These are phyloP conservation scores for Nannospalax galili DNA, from an alignment of 2,113 vertebrate species.

Conservation along the genomic window DNA sequence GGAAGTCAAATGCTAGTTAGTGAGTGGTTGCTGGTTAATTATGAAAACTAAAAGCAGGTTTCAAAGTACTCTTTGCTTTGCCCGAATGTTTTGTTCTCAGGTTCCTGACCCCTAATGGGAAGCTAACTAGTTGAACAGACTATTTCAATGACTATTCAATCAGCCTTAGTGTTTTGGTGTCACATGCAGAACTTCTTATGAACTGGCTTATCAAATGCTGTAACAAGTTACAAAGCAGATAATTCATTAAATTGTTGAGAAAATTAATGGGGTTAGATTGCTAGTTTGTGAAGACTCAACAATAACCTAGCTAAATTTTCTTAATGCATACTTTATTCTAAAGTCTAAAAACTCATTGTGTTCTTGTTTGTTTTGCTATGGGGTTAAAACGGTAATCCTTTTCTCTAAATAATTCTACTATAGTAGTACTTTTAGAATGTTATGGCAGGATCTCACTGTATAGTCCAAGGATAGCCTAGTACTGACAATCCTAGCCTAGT, in stretches of 20 bases:
- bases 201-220: background rate
- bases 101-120: background rate
- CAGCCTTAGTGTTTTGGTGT: background rate
- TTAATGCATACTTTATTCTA: background rate
- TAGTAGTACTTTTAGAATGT: background rate
- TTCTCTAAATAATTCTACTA: background rate
- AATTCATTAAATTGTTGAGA: slow-evolving; percentile 22
- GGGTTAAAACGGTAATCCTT: background rate
- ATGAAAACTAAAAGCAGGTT: slow-evolving; percentile 32
- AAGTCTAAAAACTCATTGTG: slow-evolving; percentile 13
- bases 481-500: no score
- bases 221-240: background rate
- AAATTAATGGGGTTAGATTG: background rate
- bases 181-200: background rate
- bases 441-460: background rate
- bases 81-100: slow-evolving; percentile 8
- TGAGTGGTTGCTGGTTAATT: background rate
- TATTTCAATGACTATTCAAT: background rate
- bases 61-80: slow-evolving; percentile 26
- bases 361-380: background rate
- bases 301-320: slow-evolving; percentile 25
- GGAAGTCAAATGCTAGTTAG: background rate
- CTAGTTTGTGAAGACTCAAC: slow-evolving; percentile 18
- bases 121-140: background rate
- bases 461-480: background rate